Evolutionary conservation across 2,113 vertebrate species (phyloP), one percentile per base, ranked within the genome.

Genomic region (Pontoporia blainvillei): DNA sequence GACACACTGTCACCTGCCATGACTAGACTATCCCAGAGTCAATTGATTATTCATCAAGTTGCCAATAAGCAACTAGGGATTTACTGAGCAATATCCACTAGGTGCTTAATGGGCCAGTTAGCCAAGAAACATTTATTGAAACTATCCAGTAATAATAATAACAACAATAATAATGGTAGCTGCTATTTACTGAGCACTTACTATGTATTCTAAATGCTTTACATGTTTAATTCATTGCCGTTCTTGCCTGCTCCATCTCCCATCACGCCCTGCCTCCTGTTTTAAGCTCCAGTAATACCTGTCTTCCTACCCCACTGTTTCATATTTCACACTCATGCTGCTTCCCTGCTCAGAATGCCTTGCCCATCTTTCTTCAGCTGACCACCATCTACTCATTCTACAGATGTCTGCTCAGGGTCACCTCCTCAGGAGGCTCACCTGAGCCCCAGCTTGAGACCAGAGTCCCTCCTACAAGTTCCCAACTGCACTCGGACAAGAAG

Each of bases 31-130:
- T 78, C 78, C 41, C 71, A 82, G 90, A 88, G 61, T 96, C 93
- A 8, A 97, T 61, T 79, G 95, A 97, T 97, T 97, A 97, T 97
- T 89, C 95, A 94, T 95, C 52, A 29, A 49, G 27, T 92, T 97
- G 95, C 83, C 97, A 86, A 93, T 96, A 97, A 96, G 78, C 73
- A 84, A 64, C 34, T 6, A 93, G 83, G 91, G 82, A 94, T 91
- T 93, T 94, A 97, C 91, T n/a, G 59, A 95, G 57, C 49, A 91
- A 57, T 87, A 89, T 84, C 97, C 86, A 87, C 86, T 82, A 34
- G 89, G 86, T 59, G 46, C 93, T 86, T 71, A 78, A 85, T 79
- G 89, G 87, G 91, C 66, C 86, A 81, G 34, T 72, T 86, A 83
- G 81, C 52, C 87, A 84, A 52, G 36, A 52, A 83, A 69, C n/a